These are phyloP conservation scores for Pteropus alecto DNA, from an alignment of 2,113 vertebrate genomes.

Conservation along the genomic window DNA sequence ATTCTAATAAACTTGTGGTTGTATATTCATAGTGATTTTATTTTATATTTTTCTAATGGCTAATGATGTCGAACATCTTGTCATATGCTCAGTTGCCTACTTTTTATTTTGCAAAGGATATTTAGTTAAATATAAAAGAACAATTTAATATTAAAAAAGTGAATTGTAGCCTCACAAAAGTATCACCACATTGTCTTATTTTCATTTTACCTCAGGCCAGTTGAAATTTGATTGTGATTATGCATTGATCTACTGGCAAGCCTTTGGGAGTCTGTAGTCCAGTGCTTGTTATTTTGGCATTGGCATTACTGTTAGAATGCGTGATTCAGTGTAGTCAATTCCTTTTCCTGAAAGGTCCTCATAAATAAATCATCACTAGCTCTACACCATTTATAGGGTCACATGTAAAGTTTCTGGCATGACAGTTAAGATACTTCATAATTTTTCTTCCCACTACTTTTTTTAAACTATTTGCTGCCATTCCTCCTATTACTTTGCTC, in stretches of 20 bases:
- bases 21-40: neutral
- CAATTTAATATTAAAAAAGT: neutral
- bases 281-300: neutral
- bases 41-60: neutral
- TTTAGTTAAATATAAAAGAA: neutral
- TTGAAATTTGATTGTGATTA: constrained; percentile 17
- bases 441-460: neutral
- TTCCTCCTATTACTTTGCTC: neutral
- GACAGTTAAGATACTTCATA: neutral
- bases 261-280: neutral
- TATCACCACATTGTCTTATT: neutral
- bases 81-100: neutral
- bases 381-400: neutral
- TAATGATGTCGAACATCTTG: neutral
- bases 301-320: neutral
- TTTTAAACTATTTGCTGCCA: neutral
- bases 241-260: neutral
- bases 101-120: constrained; percentile 8
- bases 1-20: neutral
- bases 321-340: neutral
- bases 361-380: neutral
- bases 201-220: neutral
- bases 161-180: neutral
- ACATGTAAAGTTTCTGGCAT: neutral
- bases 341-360: neutral